phyloP scores from a whole-genome alignment of 2,888 invertebrate species.

The Microctonus aethiopoides region DNA sequence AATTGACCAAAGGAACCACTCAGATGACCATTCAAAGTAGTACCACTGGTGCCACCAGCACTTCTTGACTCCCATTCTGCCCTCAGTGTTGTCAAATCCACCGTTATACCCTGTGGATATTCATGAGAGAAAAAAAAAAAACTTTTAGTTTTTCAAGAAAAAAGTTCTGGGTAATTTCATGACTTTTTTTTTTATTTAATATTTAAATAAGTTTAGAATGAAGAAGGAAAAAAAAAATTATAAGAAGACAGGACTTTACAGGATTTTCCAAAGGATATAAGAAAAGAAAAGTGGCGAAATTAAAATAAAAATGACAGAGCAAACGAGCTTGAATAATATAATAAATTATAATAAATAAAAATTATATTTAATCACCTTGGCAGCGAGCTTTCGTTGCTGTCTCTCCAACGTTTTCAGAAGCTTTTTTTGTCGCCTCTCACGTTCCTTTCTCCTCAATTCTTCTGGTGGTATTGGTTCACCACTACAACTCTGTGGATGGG shows the following conservation, averaged over 20 bases:
- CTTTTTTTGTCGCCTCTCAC: constrained; percentile 90
- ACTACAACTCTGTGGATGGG: constrained; percentile 96
- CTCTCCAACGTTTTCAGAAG: constrained; percentile 90
- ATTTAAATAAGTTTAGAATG: constrained; percentile 9
- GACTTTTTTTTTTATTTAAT: constrained; percentile 1
- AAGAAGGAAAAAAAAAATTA: not conserved
- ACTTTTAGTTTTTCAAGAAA: not conserved
- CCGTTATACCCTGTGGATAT: constrained; percentile 77
- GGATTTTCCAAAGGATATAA: no score
- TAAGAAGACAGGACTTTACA: no score
- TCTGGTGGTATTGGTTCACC: constrained; percentile 97
- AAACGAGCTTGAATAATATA: no score
- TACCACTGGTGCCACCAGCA: constrained; percentile 68
- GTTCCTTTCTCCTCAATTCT: constrained; percentile 85
- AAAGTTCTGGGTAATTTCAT: not conserved
- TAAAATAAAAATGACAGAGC: not conserved
- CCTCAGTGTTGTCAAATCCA: constrained; percentile 86
- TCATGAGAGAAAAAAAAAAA: constrained; percentile 15
- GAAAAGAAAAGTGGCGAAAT: not conserved
- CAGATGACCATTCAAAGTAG: constrained; percentile 52
- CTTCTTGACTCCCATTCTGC: constrained; percentile 83
- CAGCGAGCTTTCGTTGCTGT: constrained; percentile 91
- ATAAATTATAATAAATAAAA: no score
- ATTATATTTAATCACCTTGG: no score
- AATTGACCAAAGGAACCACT: constrained; percentile 56